These are phyloP conservation scores for Danionella dracula DNA, from an alignment of 2,797 vertebrate species.

Conservation along the genomic window DNA sequence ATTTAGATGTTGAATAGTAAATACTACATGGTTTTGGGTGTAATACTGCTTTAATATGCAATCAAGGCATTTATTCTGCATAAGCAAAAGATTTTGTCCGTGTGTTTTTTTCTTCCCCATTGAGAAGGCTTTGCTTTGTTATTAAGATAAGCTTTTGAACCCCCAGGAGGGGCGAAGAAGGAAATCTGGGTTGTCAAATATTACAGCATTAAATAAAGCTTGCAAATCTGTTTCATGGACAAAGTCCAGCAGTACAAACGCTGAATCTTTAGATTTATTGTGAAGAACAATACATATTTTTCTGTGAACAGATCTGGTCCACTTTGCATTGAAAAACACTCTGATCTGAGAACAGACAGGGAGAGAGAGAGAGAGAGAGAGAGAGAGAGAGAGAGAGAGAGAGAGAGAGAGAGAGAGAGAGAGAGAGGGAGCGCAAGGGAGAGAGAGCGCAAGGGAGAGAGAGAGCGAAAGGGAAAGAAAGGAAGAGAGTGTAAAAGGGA, in stretches of 20 bases:
- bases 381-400: too few relatives aligned
- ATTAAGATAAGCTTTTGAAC: conserved; percentile 10
- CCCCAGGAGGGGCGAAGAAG: not conserved
- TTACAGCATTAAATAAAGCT: not conserved
- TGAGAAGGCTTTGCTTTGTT: conserved; percentile 1
- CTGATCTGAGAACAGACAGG: not conserved
- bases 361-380: not conserved
- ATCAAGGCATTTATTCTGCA: not conserved
- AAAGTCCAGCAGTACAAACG: not conserved
- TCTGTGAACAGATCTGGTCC: conserved; percentile 15
- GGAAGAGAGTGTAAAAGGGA: too few relatives aligned
- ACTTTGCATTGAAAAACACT: conserved; percentile 12
- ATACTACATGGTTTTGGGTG: not conserved
- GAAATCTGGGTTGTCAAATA: conserved; percentile 8
- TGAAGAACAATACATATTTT: not conserved
- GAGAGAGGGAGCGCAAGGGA: too few relatives aligned
- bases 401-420: too few relatives aligned
- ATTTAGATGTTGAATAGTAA: too few relatives aligned
- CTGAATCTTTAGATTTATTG: not conserved
- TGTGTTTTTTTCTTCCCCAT: not conserved
- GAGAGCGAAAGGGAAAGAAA: too few relatives aligned
- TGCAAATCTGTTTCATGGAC: not conserved
- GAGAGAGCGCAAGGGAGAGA: too few relatives aligned
- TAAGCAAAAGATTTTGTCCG: not conserved
- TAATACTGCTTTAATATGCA: not conserved